Percentiles rank a stretch among this genome's conserved stretches.
Conservation (phyloP, 1,140 invertebrate species). For the Oncopeltus fasciatus region DNA sequence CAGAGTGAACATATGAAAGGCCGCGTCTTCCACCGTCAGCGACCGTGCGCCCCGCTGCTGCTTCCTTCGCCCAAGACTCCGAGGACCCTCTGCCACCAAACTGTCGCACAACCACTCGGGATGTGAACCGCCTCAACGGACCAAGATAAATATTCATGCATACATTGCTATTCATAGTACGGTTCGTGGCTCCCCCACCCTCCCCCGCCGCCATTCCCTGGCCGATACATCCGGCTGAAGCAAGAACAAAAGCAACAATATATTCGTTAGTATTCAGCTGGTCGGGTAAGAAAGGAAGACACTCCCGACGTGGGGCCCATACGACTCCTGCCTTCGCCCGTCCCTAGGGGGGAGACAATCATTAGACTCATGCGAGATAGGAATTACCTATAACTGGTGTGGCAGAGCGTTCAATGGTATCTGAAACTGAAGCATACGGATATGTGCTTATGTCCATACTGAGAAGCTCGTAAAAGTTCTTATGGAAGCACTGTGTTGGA, state of each 20-base stretch:
- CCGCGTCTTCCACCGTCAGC: no score
- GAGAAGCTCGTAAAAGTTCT: no score
- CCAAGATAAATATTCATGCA: conserved; percentile 8
- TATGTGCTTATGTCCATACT: no score
- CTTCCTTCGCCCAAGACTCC: no score
- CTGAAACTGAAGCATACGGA: no score
- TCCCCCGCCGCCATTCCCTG: neutral
- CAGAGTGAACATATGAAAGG: no score
- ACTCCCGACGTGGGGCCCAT: neutral
- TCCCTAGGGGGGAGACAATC: no score
- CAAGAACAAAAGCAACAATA: conserved; percentile 6
- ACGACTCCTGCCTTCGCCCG: neutral
- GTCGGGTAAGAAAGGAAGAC: neutral
- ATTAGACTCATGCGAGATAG: no score
- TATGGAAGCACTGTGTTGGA: no score
- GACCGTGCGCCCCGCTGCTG: no score
- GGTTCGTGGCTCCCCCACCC: neutral
- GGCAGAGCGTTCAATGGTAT: no score
- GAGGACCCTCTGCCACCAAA: conserved; percentile 4
- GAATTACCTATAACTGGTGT: no score
- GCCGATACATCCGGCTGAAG: conserved; percentile 7
- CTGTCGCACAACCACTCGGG: neutral
- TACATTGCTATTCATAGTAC: conserved; percentile 5
- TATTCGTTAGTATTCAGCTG: conserved; percentile 1
- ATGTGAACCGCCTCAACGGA: neutral